Evolutionary conservation across 2,888 invertebrate genomes (phyloP), one percentile per base, ranked within the genome.

Genomic region (Chironomus riparius): DNA sequence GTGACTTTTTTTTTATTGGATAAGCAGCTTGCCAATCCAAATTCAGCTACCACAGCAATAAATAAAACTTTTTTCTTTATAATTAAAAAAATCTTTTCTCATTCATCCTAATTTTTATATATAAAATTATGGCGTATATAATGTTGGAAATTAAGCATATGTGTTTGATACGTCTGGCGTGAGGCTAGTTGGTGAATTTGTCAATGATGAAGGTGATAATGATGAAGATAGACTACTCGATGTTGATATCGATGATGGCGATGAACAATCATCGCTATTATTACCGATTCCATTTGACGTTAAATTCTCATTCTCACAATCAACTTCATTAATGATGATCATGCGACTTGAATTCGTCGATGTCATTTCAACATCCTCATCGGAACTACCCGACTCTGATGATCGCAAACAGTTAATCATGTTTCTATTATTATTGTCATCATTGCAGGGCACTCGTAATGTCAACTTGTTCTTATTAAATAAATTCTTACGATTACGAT

Each of bases 21-120:
- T 21, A 18, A 65, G 21, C 24, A 65, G 21, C 56, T 50, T 24
- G 21, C 50, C 4, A 70, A 50, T 62, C 38, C 12, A 38, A 38
- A n/a, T 22, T 61, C 28, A 72, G 72, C 72, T 72, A 72, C 72
- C 72, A 72, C 72, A 72, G 72, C 72, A 72, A 72, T 72, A 72
- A 72, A 62, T 62, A 62, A 72, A 24, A 65, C 21, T 65, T 65
- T 21, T 65, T 22, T n/a, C n/a, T n/a, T 50, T 10, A n/a, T 12
- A 24, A 24, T 15, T n/a, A n/a, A 21, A 18, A 15, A 21, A 61
- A 72, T 38, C 70, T 12, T 28, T 38, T 38, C 38, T 22, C 24
- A 70, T 38, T 21, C 70, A 18, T 18, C 50, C 38, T 48, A 48
- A n/a, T 50, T 70, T 47, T 47, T 47, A 21, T 47, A 47, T 28